Percentiles rank a stretch among this genome's conserved stretches.
Evolutionary conservation across 1,140 invertebrate genomes (phyloP).

Genomic region (Elymnias hypermnestra): DNA sequence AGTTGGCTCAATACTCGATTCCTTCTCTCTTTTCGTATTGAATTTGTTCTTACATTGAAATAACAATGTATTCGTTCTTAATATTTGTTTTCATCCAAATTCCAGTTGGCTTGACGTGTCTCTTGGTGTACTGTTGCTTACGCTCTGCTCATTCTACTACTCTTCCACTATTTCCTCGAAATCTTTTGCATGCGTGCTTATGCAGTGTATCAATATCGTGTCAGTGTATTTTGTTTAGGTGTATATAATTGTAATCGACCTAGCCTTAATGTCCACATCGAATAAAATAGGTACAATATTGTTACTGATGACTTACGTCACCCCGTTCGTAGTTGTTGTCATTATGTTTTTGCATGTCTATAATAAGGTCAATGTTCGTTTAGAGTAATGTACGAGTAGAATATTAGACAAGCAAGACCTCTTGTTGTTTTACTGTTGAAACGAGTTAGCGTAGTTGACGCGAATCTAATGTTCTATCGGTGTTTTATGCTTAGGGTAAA

Average conservation of each 20-base stretch:
- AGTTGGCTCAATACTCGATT: constrained; percentile 31
- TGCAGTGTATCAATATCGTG: constrained; percentile 58
- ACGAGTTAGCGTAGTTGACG: constrained; percentile 47
- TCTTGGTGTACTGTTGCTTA: constrained; percentile 27
- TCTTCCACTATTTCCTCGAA: constrained; percentile 62
- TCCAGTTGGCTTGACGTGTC: constrained; percentile 49
- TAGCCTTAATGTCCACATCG: constrained; percentile 73
- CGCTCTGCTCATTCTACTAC: constrained; percentile 36
- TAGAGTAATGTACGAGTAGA: constrained; percentile 61
- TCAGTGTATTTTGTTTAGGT: constrained; percentile 58
- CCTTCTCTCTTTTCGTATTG: constrained; percentile 37
- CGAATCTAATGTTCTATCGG: constrained; percentile 58
- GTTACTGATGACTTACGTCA: constrained; percentile 32
- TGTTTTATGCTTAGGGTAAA: constrained; percentile 70
- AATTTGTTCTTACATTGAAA: constrained; percentile 58
- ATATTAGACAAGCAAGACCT: constrained; percentile 45
- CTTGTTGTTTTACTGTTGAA: constrained; percentile 57
- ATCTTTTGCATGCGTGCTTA: constrained; percentile 74
- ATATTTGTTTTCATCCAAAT: constrained; percentile 73
- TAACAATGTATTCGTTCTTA: constrained; percentile 63
- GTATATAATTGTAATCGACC: constrained; percentile 57
- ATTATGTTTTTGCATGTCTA: constrained; percentile 63
- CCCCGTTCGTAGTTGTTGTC: constrained; percentile 23
- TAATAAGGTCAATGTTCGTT: constrained; percentile 57
- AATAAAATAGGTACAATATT: constrained; percentile 65